Conservation (phyloP, 2,888 invertebrate species). For the Xanthia icteritia region DNA sequence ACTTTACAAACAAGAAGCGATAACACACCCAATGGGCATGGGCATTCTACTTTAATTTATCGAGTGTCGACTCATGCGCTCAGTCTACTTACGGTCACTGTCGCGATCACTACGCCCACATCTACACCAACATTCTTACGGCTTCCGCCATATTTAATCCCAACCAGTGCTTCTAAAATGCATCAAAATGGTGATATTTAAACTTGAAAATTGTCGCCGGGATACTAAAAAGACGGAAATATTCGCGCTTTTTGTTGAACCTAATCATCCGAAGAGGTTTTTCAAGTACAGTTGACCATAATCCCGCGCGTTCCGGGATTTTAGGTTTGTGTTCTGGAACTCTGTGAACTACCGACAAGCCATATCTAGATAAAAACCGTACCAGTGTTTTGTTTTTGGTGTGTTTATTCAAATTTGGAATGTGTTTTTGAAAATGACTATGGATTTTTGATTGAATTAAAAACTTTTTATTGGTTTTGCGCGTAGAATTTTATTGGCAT, state of each 20-base stretch:
- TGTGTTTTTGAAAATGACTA: constrained; percentile 50
- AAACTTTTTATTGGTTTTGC: constrained; percentile 50
- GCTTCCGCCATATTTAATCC: constrained; percentile 68
- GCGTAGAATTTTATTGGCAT: constrained; percentile 48
- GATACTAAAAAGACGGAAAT: constrained; percentile 83
- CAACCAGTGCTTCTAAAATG: constrained; percentile 79
- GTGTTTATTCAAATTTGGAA: constrained; percentile 51
- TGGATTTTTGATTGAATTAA: constrained; percentile 47
- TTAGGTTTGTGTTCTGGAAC: constrained; percentile 77
- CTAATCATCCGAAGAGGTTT: constrained; percentile 87
- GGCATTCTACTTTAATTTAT: constrained; percentile 61
- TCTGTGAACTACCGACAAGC: constrained; percentile 67
- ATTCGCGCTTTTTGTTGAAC: constrained; percentile 84
- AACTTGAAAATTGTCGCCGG: constrained; percentile 81
- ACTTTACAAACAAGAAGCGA: constrained; percentile 61
- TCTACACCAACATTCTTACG: constrained; percentile 44
- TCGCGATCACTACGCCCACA: constrained; percentile 62
- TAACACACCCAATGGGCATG: constrained; percentile 59
- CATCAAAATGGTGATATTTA: constrained; percentile 87
- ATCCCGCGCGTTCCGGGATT: constrained; percentile 75
- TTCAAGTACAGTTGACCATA: constrained; percentile 89
- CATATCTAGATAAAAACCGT: constrained; percentile 60
- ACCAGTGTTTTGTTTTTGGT: constrained; percentile 48
- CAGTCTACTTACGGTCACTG: constrained; percentile 70
- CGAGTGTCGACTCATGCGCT: constrained; percentile 51